Evolutionary conservation across 2,888 invertebrate genomes (phyloP).

Genomic region (Lottia gigantea): DNA sequence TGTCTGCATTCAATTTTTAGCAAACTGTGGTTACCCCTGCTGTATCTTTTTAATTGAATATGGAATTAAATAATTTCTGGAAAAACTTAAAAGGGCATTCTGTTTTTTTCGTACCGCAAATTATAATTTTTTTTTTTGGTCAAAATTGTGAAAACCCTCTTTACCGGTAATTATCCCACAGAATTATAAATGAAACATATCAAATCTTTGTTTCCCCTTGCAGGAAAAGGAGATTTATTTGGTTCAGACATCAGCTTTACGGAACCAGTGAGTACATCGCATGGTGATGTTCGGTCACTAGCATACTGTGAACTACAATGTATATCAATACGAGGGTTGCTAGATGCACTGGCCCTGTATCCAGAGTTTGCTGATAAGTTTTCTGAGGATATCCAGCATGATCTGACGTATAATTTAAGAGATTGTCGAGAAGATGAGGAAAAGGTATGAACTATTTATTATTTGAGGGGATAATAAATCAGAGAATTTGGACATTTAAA

Average conservation of each 20-base stretch:
- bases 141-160: too few species aligned
- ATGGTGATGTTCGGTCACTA: constrained; percentile 92
- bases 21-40: too few species aligned
- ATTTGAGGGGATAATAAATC: background rate
- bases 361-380: constrained; percentile 96
- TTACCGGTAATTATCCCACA: too few species aligned
- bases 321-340: constrained; percentile 88
- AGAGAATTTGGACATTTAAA: too few species aligned
- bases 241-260: constrained; percentile 73
- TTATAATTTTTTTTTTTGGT: too few species aligned
- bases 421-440: constrained; percentile 87
- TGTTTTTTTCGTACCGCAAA: too few species aligned
- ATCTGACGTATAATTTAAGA: constrained; percentile 91
- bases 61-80: too few species aligned
- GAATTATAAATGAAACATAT: too few species aligned
- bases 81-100: too few species aligned
- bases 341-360: constrained; percentile 88
- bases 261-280: constrained; percentile 89
- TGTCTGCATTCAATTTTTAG: too few species aligned
- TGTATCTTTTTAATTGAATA: too few species aligned
- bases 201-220: constrained; percentile 29
- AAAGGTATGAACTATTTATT: background rate
- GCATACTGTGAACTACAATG: constrained; percentile 97
- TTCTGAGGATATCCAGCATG: constrained; percentile 92
- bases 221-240: constrained; percentile 95